Evolutionary conservation across 2,797 vertebrate genomes (phyloP), one percentile per base, ranked within the genome.

Genomic region (Chloroceryle amazona): DNA sequence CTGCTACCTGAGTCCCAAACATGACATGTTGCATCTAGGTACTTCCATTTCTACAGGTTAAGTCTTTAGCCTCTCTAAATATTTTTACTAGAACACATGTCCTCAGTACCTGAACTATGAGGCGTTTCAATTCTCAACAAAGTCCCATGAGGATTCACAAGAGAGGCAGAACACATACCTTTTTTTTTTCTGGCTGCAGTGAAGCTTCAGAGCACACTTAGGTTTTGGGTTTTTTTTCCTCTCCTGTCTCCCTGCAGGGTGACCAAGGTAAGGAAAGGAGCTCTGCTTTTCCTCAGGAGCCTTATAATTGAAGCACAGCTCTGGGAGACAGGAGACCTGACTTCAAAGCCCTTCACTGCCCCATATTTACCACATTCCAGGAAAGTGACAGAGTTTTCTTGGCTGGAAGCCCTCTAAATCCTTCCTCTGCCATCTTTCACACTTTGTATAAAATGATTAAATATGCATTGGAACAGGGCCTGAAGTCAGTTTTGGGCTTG

Each of bases 361-460:
- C 44, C 3, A 0, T 58, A 75, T 81, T 88, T 91, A 91, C 82
- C 39, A 81, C 88, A 93, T 88, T 93, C 82, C 82, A 72, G 29
- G 39, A 35, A 93, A 78, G 21, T 55, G 65, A 54, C 58, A 81
- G 76, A 91, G 86, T 79, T 81, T 93, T 96, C 41, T 88, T 61
- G 90, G 65, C 90, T 95, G 54, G 26, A 91, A 81, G 72, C 68
- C 67, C 37, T 90, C 51, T 79, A 81, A 95, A 90, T 94, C 33
- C n/a, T 96, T 96, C 90, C 67, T 91, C 65, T 88, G 37, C n/a
- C 26, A 28, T 57, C 80, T 90, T 83, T 93, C 66, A 47, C 68
- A 68, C 66, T 90, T 91, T 71, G 19, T 26, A 84, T 70, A 58
- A 94, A 88, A 37, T 65, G 9, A 88, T 93, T 86, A 86, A 95